Evolutionary conservation across 2,113 vertebrate genomes (phyloP).

Genomic region (Parotia lawesii): DNA sequence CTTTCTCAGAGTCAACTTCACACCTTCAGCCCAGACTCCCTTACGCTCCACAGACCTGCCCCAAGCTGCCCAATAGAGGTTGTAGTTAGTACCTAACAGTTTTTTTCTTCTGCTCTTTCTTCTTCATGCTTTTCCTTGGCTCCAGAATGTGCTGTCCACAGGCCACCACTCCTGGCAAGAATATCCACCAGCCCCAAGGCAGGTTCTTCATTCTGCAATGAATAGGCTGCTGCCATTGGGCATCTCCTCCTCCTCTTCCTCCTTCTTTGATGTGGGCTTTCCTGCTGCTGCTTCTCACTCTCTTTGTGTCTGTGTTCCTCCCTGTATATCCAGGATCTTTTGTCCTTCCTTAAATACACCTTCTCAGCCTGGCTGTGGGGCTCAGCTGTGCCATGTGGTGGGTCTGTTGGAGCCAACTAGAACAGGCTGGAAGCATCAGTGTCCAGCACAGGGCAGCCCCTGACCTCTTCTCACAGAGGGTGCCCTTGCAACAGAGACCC

Average conservation of each 20-base stretch:
- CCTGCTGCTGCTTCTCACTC: background rate
- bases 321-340: background rate
- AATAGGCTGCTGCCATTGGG: background rate
- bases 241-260: background rate
- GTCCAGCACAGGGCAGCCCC: background rate
- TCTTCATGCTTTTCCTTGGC: background rate
- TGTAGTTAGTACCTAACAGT: fast-evolving
- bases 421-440: background rate
- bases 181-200: background rate
- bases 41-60: background rate
- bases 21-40: background rate
- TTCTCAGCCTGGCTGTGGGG: background rate
- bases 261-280: background rate
- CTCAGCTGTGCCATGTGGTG: too few species aligned
- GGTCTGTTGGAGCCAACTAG: background rate
- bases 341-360: background rate
- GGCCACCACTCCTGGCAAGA: background rate
- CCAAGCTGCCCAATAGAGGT: background rate
- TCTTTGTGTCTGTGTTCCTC: background rate
- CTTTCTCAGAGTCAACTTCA: background rate
- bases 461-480: background rate
- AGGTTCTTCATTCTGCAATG: background rate
- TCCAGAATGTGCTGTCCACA: background rate
- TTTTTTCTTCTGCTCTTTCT: background rate
- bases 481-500: background rate